Conservation (phyloP, 2,113 vertebrate species). For the Melanotaenia duboulayi region DNA sequence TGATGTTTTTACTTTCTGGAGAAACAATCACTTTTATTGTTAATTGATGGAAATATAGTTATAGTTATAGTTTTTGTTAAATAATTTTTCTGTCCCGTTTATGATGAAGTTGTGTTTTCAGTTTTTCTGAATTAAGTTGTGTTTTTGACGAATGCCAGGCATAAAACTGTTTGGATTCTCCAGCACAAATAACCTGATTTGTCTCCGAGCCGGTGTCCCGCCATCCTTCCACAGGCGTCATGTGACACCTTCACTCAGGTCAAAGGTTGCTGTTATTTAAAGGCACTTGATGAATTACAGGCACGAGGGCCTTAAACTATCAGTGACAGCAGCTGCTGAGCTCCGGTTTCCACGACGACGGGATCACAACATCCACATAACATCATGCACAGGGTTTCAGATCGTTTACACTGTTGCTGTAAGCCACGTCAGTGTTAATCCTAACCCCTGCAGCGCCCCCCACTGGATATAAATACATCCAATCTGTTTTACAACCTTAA, state of each 20-base stretch:
- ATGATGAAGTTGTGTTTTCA: too few species aligned
- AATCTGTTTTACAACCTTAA: too few species aligned
- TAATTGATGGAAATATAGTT: too few species aligned
- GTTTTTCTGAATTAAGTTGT: too few species aligned
- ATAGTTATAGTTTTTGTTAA: too few species aligned
- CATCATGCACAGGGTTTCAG: not conserved
- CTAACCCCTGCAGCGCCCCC: not conserved
- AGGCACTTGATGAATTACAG: slow-evolving; percentile 55
- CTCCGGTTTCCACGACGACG: slow-evolving; percentile 24
- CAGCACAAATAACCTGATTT: too few species aligned
- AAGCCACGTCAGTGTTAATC: not conserved
- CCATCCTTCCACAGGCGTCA: not conserved
- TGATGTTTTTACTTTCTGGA: too few species aligned
- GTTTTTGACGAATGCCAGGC: too few species aligned
- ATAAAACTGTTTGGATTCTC: too few species aligned
- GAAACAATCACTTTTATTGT: too few species aligned
- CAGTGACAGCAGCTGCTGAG: slow-evolving; percentile 53
- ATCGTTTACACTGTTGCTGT: not conserved
- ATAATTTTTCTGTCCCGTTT: too few species aligned
- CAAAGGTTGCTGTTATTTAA: slow-evolving; percentile 65
- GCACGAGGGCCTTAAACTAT: slow-evolving; percentile 39
- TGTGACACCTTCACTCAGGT: slow-evolving; percentile 27
- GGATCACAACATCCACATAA: slow-evolving; percentile 34
- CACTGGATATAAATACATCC: not conserved
- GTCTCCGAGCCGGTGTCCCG: too few species aligned